Evolutionary conservation across 2,888 invertebrate species (phyloP).

Genomic region (Liposcelis brunnea): DNA sequence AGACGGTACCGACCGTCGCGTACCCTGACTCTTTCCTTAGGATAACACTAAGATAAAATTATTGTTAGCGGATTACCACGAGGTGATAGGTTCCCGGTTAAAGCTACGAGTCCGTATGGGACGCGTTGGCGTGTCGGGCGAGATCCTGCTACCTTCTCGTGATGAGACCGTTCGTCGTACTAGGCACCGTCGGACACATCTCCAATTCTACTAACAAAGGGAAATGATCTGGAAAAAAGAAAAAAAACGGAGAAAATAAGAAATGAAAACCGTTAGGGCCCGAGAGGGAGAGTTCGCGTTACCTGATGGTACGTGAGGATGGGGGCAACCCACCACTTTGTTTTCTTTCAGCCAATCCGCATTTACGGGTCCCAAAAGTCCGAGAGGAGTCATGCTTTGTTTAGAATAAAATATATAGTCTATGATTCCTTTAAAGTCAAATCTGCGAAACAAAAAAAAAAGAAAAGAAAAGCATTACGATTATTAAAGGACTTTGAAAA

Average conservation of each 20-base stretch:
- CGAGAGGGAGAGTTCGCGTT: conserved; percentile 16
- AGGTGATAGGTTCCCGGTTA: too few relatives aligned
- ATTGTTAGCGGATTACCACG: too few relatives aligned
- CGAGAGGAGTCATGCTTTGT: conserved; percentile 86
- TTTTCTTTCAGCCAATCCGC: conserved; percentile 86
- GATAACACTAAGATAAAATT: too few relatives aligned
- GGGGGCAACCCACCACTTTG: conserved; percentile 95
- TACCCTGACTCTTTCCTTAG: too few relatives aligned
- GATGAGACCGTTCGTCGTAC: conserved; percentile 53
- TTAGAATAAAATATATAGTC: conserved; percentile 99
- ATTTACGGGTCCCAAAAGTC: conserved; percentile 85
- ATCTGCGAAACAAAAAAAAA: conserved; percentile 39
- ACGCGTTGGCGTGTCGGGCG: neutral
- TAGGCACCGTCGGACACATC: conserved; percentile 55
- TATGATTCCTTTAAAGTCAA: conserved; percentile 98
- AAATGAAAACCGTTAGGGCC: neutral
- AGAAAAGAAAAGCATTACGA: conserved; percentile 4
- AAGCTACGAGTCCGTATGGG: neutral
- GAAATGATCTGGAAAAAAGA: conserved; percentile 58
- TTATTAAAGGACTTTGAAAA: neutral
- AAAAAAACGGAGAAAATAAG: conserved; percentile 8
- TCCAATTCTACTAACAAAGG: conserved; percentile 80
- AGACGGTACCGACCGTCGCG: too few relatives aligned
- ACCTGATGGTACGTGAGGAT: conserved; percentile 91
- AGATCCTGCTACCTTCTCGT: conserved; percentile 60